Base-by-base conservation (phyloP, 2,888 invertebrate genomes). In the Siphlonurus alternatus region DNA sequence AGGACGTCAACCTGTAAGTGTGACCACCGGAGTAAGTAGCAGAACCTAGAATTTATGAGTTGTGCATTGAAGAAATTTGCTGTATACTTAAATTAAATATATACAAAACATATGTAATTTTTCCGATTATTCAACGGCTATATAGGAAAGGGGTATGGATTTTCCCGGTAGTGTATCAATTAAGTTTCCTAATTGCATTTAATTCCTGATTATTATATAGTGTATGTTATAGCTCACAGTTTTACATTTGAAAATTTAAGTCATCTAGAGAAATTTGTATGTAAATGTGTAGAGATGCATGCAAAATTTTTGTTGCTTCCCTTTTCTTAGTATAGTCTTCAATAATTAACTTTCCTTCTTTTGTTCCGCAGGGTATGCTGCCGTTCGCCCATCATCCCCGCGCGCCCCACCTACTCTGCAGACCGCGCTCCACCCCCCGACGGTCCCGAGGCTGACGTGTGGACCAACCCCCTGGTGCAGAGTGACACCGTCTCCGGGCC, bases 1-100 rank as follows among this genome's bases (percentile, higher is more conserved):
- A 94, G 74, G 90, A 91, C 76, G 88, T 90, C 65, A 90, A 89
- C 76, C 84, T 85, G 90, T 91, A 78, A 84, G 87, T 83, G 66
- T 53, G 59, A n/a, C 1, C 25, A 5, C 18, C 53, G 22, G 10
- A 62, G 62, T 25, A 53, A 18, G 53, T 24, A 19, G 51, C 63
- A 23, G 22, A 24, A 15, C 59, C 51, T 23, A 59, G 61, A 25
- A 59, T 23, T 59, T 53, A 65, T 23, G 15, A 20, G 65, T 54
- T 62, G 65, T 23, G 19, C 51, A 18, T 63, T 66, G 56, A 38
- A 24, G 51, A 54, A 2, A 25, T 38, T 3, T 64, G 22, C 7
- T 66, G 62, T 65, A 62, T 66, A 59, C 61, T 66, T n/a, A n/a
- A 61, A 62, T 18, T 53, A 3, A 2, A 63, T 22, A 63, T 54